phyloP scores from a whole-genome alignment of 2,888 invertebrate species.

The Ypsolopha sequella region DNA sequence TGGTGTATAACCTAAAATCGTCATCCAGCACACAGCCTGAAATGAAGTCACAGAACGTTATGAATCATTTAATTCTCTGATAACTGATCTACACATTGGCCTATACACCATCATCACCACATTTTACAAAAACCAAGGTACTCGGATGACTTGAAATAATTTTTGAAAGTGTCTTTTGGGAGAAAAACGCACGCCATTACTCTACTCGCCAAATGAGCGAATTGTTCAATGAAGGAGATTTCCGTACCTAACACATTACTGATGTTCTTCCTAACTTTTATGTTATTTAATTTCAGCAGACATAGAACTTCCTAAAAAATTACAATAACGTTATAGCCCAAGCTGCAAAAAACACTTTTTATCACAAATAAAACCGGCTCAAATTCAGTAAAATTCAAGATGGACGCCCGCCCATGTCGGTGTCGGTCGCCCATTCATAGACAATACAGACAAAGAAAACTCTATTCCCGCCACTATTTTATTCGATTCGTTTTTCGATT shows the following conservation, averaged over 20 bases:
- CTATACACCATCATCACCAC: background rate
- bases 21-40: slow-evolving; percentile 43
- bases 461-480: slow-evolving; percentile 1
- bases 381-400: slow-evolving; percentile 82
- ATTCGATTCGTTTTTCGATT: background rate
- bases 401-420: slow-evolving; percentile 81
- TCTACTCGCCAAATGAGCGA: slow-evolving; percentile 66
- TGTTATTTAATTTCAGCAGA: slow-evolving; percentile 53
- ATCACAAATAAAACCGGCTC: slow-evolving; percentile 78
- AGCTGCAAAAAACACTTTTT: slow-evolving; percentile 64
- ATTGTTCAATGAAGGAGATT: slow-evolving; percentile 48
- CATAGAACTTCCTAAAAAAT: slow-evolving; percentile 60
- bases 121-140: slow-evolving; percentile 6
- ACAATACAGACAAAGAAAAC: slow-evolving; percentile 41
- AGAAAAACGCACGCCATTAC: slow-evolving; percentile 78
- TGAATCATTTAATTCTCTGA: background rate
- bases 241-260: slow-evolving; percentile 82
- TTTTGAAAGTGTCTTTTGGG: slow-evolving; percentile 70
- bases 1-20: slow-evolving; percentile 70
- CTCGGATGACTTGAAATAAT: slow-evolving; percentile 33
- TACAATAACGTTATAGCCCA: slow-evolving; percentile 53
- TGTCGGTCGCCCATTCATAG: slow-evolving; percentile 23
- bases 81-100: background rate
- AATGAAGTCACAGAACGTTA: background rate
- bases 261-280: slow-evolving; percentile 72